Evolutionary conservation across 2,888 invertebrate genomes (phyloP).

Genomic region (Chloromyia formosa): DNA sequence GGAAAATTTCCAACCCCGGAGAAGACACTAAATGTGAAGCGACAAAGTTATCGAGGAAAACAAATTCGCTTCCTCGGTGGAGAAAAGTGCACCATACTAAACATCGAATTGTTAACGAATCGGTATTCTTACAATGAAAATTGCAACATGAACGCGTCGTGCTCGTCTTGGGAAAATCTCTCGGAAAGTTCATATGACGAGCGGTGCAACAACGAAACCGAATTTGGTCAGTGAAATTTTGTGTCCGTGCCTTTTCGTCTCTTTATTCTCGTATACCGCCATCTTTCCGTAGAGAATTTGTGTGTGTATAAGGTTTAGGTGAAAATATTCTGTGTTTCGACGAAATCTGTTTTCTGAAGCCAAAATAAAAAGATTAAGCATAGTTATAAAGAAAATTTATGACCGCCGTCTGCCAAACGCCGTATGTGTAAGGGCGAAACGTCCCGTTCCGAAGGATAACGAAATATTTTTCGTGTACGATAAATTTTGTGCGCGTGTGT

Average conservation of each 20-base stretch:
- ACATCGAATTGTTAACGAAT: too few species aligned
- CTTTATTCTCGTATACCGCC: constrained; percentile 32
- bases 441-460: background rate
- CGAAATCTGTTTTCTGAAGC: background rate
- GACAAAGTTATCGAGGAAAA: too few species aligned
- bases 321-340: constrained; percentile 15
- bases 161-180: background rate
- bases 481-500: background rate
- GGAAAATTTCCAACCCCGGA: background rate
- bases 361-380: too few species aligned
- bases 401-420: constrained; percentile 1
- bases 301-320: constrained; percentile 5
- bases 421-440: background rate
- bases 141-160: too few species aligned
- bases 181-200: background rate
- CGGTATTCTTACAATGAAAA: too few species aligned
- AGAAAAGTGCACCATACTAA: too few species aligned
- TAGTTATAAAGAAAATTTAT: constrained; percentile 8
- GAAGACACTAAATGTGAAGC: too few species aligned
- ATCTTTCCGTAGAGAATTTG: constrained; percentile 39
- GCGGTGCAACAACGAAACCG: too few species aligned
- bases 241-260: constrained; percentile 44
- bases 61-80: too few species aligned
- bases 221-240: constrained; percentile 34
- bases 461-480: background rate